Conservation (phyloP, 2,113 vertebrate species). For the Catagonus wagneri region DNA sequence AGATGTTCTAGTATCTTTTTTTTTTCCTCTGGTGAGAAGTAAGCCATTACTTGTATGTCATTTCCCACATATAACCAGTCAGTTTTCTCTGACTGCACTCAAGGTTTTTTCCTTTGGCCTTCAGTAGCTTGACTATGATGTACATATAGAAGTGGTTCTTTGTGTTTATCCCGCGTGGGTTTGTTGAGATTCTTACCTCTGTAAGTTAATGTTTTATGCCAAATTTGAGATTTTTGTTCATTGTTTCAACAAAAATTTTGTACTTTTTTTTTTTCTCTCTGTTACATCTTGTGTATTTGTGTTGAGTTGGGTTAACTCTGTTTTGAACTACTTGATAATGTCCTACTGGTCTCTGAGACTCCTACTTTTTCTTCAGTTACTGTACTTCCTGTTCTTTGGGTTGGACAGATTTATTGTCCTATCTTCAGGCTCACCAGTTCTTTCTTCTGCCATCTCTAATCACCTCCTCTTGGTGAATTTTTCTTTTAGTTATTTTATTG, state of each 20-base stretch:
- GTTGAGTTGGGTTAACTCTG: background rate
- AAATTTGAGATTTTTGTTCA: background rate
- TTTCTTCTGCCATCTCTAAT: background rate
- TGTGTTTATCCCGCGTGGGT: background rate
- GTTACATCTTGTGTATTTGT: background rate
- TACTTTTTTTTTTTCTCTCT: background rate
- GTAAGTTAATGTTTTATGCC: background rate
- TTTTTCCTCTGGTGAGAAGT: background rate
- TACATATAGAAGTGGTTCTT: background rate
- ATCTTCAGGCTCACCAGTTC: background rate
- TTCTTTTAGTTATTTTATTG: background rate
- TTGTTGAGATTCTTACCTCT: conserved; percentile 23
- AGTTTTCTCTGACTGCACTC: background rate
- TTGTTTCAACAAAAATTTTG: conserved; percentile 16
- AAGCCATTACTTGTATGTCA: background rate
- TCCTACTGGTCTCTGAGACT: background rate
- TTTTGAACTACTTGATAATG: background rate
- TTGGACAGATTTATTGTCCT: background rate
- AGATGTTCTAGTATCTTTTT: background rate
- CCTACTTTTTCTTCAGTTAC: background rate
- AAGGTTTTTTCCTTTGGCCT: background rate
- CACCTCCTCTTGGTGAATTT: background rate
- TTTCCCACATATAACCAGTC: background rate
- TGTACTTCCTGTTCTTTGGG: conserved; percentile 1
- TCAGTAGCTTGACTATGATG: background rate